phyloP scores from a whole-genome alignment of 2,888 invertebrate species.

The Drosophila kokeensis region DNA sequence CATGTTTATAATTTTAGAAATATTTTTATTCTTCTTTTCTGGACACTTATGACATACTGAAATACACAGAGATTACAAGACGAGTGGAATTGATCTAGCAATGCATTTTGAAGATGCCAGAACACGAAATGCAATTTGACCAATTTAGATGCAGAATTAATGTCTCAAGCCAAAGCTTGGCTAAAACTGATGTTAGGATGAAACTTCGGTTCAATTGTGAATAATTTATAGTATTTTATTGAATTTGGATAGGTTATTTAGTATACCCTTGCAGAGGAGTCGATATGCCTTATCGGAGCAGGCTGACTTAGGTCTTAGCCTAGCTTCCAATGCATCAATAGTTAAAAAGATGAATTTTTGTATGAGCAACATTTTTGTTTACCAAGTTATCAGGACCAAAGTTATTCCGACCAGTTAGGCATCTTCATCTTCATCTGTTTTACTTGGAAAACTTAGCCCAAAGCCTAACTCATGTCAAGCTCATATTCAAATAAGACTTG shows the following conservation, averaged over 20 bases:
- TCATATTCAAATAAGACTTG: neutral
- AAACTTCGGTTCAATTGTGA: fast-evolving
- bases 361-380: neutral
- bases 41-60: too few species aligned
- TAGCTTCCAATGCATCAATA: fast-evolving
- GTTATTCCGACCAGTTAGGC: neutral
- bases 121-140: neutral
- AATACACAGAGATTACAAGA: too few species aligned
- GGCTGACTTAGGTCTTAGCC: too few species aligned
- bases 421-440: neutral
- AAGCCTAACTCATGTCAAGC: neutral
- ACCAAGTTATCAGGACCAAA: neutral
- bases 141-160: neutral
- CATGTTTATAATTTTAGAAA: too few species aligned
- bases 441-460: neutral
- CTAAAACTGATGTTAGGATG: neutral
- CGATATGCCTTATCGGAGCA: neutral
- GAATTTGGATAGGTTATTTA: fast-evolving
- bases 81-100: too few species aligned
- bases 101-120: neutral
- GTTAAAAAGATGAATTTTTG: too few species aligned
- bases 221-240: neutral
- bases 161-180: neutral
- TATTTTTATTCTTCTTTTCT: too few species aligned
- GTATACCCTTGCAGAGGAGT: neutral